Conservation (phyloP, 2,888 invertebrate genomes). For the Latrodectus hesperus region DNA sequence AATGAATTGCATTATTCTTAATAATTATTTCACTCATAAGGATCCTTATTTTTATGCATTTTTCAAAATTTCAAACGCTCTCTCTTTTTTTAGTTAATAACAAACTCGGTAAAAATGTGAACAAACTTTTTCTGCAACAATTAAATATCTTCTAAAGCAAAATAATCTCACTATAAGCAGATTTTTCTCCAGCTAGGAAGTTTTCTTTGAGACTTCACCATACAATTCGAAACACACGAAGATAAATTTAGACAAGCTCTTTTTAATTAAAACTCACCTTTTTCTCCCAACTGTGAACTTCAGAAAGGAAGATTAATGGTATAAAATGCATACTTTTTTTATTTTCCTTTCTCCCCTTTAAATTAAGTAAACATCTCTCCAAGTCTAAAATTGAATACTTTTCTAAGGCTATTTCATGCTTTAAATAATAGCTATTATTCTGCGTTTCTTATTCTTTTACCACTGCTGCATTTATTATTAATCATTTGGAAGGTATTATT, state of each 20-base stretch:
- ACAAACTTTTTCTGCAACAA: background rate
- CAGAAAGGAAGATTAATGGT: conserved; percentile 45
- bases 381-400: conserved; percentile 10
- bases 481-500: conserved; percentile 60
- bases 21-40: no score
- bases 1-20: no score
- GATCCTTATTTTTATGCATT: no score
- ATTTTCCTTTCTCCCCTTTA: background rate
- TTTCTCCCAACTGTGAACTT: background rate
- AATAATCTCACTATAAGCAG: background rate
- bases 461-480: conserved; percentile 46
- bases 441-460: conserved; percentile 18
- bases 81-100: background rate
- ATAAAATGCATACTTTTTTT: conserved; percentile 1
- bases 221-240: conserved; percentile 22
- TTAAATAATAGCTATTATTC: background rate
- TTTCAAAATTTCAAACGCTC: background rate
- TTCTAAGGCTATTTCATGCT: background rate
- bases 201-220: no score
- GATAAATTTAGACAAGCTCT: conserved; percentile 52
- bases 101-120: background rate
- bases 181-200: background rate
- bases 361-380: conserved; percentile 2
- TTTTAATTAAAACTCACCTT: conserved; percentile 55
- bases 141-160: background rate